Percentiles rank a stretch among this genome's conserved stretches.
Evolutionary conservation across 2,113 vertebrate species (phyloP).

Genomic region (Chroicocephalus ridibundus): DNA sequence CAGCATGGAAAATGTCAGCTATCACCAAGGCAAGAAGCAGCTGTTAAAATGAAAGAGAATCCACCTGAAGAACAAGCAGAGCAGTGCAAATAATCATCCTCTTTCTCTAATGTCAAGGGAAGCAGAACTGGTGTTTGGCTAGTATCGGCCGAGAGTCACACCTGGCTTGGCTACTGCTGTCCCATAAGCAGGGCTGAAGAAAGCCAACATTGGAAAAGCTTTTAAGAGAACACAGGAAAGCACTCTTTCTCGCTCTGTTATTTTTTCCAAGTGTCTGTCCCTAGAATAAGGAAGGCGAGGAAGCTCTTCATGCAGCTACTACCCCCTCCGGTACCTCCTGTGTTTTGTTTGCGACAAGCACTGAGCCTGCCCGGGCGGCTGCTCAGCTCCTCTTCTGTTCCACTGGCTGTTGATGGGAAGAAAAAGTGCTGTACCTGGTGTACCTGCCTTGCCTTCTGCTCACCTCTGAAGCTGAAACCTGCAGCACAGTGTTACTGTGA

Average conservation of each 20-base stretch:
- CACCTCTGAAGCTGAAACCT: neutral
- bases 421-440: neutral
- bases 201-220: neutral
- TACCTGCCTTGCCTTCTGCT: neutral
- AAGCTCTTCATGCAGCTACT: neutral
- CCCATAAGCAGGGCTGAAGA: neutral
- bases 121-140: neutral
- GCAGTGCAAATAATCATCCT: neutral
- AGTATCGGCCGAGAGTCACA: neutral
- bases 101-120: neutral
- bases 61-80: neutral
- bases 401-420: neutral
- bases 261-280: neutral
- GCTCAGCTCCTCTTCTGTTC: neutral
- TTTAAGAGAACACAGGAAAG: neutral
- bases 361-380: neutral
- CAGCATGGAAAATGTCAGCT: neutral
- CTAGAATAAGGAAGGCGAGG: neutral
- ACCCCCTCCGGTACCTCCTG: no score
- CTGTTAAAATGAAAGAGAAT: neutral
- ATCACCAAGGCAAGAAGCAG: neutral
- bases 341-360: neutral
- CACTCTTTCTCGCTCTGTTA: neutral
- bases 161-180: neutral
- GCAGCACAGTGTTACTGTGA: fast-evolving